Conservation (phyloP, 2,797 vertebrate genomes). For the Hypotaenidia okinawae region DNA sequence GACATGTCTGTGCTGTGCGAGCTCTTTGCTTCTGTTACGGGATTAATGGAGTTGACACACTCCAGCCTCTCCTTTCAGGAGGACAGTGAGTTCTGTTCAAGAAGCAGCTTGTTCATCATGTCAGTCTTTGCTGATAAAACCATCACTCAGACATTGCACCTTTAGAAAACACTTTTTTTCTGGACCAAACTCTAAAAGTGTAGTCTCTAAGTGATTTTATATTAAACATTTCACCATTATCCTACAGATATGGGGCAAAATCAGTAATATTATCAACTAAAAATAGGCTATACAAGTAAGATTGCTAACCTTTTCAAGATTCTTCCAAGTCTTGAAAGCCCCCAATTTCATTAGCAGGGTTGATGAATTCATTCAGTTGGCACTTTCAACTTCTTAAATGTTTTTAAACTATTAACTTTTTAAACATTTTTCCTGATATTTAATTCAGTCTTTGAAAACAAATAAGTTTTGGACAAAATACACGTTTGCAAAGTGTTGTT, state of each 20-base stretch:
- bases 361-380: background rate
- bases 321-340: background rate
- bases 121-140: background rate
- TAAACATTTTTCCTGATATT: background rate
- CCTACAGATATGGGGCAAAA: background rate
- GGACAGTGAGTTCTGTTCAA: conserved; percentile 28
- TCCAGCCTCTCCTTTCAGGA: background rate
- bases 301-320: background rate
- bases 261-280: background rate
- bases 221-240: background rate
- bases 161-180: background rate
- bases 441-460: background rate
- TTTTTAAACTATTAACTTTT: background rate
- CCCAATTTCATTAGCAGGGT: background rate
- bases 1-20: conserved; percentile 12
- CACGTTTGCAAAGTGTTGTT: background rate
- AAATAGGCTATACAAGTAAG: background rate
- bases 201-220: background rate
- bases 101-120: conserved; percentile 39
- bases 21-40: background rate
- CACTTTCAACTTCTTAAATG: background rate
- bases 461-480: background rate
- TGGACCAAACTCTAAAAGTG: background rate
- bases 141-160: background rate
- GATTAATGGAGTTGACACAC: background rate